Conservation (phyloP, 1,140 invertebrate genomes). For the Drosophila leontia region DNA sequence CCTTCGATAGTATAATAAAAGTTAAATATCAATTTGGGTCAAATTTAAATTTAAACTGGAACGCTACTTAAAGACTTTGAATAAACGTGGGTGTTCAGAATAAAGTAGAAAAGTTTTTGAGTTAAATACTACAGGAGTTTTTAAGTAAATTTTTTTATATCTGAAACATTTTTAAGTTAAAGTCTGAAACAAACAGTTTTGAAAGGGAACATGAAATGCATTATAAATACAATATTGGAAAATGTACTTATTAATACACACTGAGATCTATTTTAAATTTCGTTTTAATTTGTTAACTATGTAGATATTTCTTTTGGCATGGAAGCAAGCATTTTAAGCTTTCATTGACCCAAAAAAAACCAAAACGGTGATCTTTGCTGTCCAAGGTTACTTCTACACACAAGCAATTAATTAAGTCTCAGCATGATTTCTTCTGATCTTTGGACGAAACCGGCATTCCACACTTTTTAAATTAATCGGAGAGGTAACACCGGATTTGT, state of each 20-base stretch:
- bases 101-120: background rate
- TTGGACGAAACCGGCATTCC: constrained; percentile 20
- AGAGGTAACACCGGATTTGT: constrained; percentile 60
- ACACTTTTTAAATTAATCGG: constrained; percentile 28
- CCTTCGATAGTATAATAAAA: constrained; percentile 4
- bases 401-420: constrained; percentile 29
- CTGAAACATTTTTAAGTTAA: too few species aligned
- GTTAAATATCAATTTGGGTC: background rate
- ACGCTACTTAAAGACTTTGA: background rate
- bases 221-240: too few species aligned
- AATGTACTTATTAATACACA: too few species aligned
- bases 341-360: constrained; percentile 27
- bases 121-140: background rate
- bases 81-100: background rate
- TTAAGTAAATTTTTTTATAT: too few species aligned
- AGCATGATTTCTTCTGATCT: constrained; percentile 12
- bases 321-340: constrained; percentile 1
- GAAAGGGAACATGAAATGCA: too few species aligned
- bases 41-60: background rate
- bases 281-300: too few species aligned
- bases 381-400: constrained; percentile 9
- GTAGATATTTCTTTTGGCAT: too few species aligned
- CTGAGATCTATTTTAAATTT: too few species aligned
- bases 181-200: too few species aligned
- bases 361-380: constrained; percentile 9